phyloP scores from a whole-genome alignment of 2,888 invertebrate species.

The Phanerotoma sp. region DNA sequence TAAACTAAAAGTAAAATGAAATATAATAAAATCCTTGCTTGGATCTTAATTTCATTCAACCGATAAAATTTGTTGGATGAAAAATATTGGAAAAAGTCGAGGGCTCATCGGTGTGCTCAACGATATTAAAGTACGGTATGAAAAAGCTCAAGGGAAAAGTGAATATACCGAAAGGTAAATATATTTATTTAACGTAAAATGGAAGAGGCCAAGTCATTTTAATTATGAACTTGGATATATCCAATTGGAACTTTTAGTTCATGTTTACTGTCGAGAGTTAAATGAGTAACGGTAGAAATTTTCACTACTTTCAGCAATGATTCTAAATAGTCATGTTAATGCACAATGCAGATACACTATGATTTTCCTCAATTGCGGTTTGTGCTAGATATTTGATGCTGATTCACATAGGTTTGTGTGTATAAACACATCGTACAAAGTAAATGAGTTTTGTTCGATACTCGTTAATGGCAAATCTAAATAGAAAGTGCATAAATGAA shows the following conservation, averaged over 20 bases:
- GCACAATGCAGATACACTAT: constrained; percentile 8
- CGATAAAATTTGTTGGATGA: constrained; percentile 35
- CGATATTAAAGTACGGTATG: neutral
- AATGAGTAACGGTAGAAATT: constrained; percentile 35
- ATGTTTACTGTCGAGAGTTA: constrained; percentile 32
- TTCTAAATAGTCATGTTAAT: constrained; percentile 7
- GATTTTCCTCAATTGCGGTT: constrained; percentile 3
- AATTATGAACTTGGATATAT: constrained; percentile 12
- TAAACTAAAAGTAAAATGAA: neutral
- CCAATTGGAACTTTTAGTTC: constrained; percentile 11
- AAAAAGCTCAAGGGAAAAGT: neutral
- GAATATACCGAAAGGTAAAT: neutral
- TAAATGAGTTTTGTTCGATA: no score
- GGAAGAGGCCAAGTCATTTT: neutral
- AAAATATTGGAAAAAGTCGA: constrained; percentile 32
- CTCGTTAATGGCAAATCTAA: no score
- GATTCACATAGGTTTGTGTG: constrained; percentile 4
- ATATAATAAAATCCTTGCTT: constrained; percentile 12
- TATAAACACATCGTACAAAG: no score
- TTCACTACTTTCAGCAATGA: constrained; percentile 24
- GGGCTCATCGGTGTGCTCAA: neutral
- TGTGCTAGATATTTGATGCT: constrained; percentile 2
- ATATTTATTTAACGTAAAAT: neutral
- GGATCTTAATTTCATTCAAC: constrained; percentile 39
- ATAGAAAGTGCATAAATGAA: no score